A percentile compares a stretch with the other conserved stretches of the same genome.
Evolutionary conservation across 2,113 vertebrate species (phyloP).

Genomic region (Chaetodon trifascialis): DNA sequence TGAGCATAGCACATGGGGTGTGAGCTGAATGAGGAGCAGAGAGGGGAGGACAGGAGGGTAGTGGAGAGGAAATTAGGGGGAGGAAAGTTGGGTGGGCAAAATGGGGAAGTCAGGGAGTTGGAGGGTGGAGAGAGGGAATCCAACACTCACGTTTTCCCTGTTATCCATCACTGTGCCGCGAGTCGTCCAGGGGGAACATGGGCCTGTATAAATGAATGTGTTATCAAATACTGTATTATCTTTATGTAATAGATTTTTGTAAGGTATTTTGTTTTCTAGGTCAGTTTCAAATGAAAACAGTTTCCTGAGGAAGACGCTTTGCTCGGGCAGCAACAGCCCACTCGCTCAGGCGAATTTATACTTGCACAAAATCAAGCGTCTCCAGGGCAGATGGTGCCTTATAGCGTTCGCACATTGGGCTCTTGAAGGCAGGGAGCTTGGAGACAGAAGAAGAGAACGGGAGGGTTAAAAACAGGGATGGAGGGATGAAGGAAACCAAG

Average conservation of each 20-base stretch:
- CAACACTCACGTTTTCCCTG: constrained; percentile 40
- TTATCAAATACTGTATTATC: background rate
- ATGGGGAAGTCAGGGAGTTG: constrained; percentile 24
- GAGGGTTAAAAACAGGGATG: constrained; percentile 39
- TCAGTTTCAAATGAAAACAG: background rate
- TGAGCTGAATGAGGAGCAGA: constrained; percentile 34
- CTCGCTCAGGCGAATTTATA: constrained; percentile 11
- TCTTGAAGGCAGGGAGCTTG: constrained; percentile 46
- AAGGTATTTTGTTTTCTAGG: background rate
- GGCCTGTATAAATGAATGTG: constrained; percentile 12
- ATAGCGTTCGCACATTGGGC: constrained; percentile 48
- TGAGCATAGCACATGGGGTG: constrained; percentile 58
- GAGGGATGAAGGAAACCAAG: constrained; percentile 54
- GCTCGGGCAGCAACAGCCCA: constrained; percentile 19
- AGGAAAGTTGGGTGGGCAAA: constrained; percentile 49
- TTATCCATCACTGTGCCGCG: constrained; percentile 43
- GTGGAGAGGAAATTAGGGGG: constrained; percentile 39
- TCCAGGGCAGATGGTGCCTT: constrained; percentile 63
- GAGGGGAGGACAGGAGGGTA: constrained; percentile 17
- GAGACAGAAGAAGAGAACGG: constrained; percentile 18
- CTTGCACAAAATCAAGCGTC: constrained; percentile 26
- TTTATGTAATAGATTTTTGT: background rate
- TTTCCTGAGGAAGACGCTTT: background rate
- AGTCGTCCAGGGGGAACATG: constrained; percentile 12
- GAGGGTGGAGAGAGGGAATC: constrained; percentile 37